Evolutionary conservation across 1,140 invertebrate species (phyloP).

Genomic region (Stratiolaelaps scimitus): DNA sequence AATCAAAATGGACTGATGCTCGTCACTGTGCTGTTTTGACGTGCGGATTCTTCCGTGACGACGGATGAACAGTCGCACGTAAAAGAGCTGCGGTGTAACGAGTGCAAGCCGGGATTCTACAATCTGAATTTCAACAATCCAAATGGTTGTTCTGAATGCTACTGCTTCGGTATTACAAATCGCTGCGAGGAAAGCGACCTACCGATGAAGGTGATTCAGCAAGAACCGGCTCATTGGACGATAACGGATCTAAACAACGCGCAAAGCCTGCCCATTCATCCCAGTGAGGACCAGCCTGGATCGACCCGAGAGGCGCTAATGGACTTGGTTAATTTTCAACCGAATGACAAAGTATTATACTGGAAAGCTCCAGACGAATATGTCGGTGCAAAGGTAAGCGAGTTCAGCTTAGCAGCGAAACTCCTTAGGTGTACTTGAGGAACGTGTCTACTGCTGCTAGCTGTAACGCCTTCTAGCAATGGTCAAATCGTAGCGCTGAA

Average conservation of each 20-base stretch:
- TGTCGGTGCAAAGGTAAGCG: constrained; percentile 44
- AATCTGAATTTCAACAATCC: constrained; percentile 58
- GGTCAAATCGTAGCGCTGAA: too few relatives aligned
- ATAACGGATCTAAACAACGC: constrained; percentile 17
- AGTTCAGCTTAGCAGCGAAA: too few relatives aligned
- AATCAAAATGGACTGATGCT: too few relatives aligned
- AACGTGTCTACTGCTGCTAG: too few relatives aligned
- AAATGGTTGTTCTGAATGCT: constrained; percentile 73
- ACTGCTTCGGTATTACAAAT: constrained; percentile 72
- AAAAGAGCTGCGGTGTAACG: background rate
- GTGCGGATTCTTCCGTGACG: background rate
- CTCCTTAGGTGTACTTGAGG: too few relatives aligned
- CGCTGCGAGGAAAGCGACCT: constrained; percentile 53
- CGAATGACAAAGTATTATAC: constrained; percentile 50
- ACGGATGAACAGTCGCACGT: constrained; percentile 38
- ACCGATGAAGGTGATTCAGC: constrained; percentile 42
- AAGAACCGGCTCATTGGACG: constrained; percentile 18
- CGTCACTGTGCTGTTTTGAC: background rate
- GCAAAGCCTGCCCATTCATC: constrained; percentile 2
- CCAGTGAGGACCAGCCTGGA: constrained; percentile 17
- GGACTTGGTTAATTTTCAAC: constrained; percentile 37
- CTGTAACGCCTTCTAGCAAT: too few relatives aligned
- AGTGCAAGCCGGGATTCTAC: constrained; percentile 19
- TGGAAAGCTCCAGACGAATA: constrained; percentile 65
- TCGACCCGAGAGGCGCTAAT: constrained; percentile 32